phyloP scores from a whole-genome alignment of 2,888 invertebrate species.

The Torymus auratus region DNA sequence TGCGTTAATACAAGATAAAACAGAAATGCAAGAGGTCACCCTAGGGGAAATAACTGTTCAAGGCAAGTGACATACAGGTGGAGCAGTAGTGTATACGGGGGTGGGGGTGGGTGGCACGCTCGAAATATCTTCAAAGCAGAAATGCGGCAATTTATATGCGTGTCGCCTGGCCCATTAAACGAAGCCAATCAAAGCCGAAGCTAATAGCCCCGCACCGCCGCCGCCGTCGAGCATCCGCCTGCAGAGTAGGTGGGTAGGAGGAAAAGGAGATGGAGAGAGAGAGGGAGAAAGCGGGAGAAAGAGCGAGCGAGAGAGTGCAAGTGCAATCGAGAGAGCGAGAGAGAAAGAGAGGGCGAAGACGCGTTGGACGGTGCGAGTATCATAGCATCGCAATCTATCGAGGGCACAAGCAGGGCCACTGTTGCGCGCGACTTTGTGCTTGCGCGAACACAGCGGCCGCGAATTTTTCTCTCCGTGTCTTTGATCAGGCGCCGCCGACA shows the following conservation, averaged over 20 bases:
- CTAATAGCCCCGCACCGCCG: slow-evolving; percentile 69
- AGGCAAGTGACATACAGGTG: slow-evolving; percentile 45
- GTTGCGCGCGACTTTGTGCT: slow-evolving; percentile 68
- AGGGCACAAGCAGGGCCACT: slow-evolving; percentile 69
- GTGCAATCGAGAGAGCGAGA: slow-evolving; percentile 3
- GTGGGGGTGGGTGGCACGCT: slow-evolving; percentile 61
- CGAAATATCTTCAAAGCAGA: slow-evolving; percentile 74
- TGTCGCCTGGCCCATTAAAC: slow-evolving; percentile 75
- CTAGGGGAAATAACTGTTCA: slow-evolving; percentile 12
- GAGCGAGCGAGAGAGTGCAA: slow-evolving; percentile 7
- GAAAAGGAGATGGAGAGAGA: slow-evolving; percentile 3
- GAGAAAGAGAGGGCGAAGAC: slow-evolving; percentile 65
- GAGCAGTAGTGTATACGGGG: background rate
- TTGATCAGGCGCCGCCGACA: slow-evolving; percentile 68
- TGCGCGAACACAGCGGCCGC: slow-evolving; percentile 48
- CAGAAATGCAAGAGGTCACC: background rate
- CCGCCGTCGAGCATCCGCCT: slow-evolving; percentile 59
- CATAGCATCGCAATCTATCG: slow-evolving; percentile 74
- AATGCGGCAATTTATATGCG: slow-evolving; percentile 75
- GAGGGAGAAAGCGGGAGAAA: background rate
- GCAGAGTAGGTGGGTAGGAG: slow-evolving; percentile 47
- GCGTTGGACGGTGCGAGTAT: slow-evolving; percentile 64
- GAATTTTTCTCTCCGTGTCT: slow-evolving; percentile 64
- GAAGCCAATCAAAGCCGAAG: slow-evolving; percentile 74
- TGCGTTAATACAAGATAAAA: background rate